Evolutionary conservation across 2,888 invertebrate species (phyloP).

Genomic region (Tipula lateralis): DNA sequence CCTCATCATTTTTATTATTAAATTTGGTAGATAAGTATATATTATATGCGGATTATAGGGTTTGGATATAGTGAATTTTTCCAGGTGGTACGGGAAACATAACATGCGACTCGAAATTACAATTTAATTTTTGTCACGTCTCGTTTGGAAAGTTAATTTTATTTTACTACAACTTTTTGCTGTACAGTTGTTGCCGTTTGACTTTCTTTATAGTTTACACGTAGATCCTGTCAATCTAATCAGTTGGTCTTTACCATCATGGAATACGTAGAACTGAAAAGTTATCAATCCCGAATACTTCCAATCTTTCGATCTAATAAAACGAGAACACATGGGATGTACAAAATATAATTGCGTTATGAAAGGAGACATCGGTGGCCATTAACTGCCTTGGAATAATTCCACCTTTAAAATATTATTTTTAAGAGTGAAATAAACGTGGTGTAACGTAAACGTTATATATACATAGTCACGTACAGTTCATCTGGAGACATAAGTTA

Average conservation of each 20-base stretch:
- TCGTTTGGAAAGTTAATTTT: background rate
- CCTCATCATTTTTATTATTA: background rate
- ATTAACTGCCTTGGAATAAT: too few species aligned
- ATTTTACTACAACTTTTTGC: conserved; percentile 20
- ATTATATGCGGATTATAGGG: background rate
- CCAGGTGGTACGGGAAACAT: background rate
- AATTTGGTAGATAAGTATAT: background rate
- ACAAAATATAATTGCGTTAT: too few species aligned
- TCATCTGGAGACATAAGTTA: too few species aligned
- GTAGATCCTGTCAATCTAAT: background rate
- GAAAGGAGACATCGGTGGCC: too few species aligned
- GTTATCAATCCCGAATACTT: too few species aligned
- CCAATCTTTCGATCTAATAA: too few species aligned
- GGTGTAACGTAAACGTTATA: too few species aligned
- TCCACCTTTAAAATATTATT: too few species aligned
- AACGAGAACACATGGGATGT: too few species aligned
- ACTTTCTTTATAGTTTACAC: background rate
- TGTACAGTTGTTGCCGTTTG: background rate
- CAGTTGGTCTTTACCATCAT: background rate
- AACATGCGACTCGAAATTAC: background rate
- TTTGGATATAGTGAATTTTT: background rate
- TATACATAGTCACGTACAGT: too few species aligned
- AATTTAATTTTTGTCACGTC: background rate
- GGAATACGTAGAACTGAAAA: too few species aligned
- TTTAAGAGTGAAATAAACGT: too few species aligned